Evolutionary conservation across 2,888 invertebrate species (phyloP).

Genomic region (Meghimatium bilineatum): DNA sequence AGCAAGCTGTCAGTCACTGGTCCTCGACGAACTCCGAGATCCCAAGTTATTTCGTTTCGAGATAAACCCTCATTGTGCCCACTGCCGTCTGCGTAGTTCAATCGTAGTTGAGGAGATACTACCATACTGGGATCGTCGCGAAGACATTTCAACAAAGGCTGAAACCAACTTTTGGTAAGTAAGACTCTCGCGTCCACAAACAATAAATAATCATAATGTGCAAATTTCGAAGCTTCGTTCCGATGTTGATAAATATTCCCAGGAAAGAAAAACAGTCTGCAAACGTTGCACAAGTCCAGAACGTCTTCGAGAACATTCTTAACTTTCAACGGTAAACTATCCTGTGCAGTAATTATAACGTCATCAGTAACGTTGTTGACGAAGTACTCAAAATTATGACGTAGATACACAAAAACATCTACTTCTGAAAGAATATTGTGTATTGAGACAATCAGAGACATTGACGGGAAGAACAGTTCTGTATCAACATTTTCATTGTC

Average conservation of each 20-base stretch:
- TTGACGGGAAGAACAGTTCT: neutral
- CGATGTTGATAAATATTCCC: conserved; percentile 42
- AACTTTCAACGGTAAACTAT: neutral
- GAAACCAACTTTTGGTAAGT: conserved; percentile 11
- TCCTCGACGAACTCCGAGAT: conserved; percentile 16
- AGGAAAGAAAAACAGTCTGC: conserved; percentile 24
- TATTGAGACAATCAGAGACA: conserved; percentile 23
- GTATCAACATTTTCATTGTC: neutral
- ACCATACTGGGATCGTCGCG: neutral
- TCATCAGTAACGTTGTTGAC: neutral
- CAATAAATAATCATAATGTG: conserved; percentile 4
- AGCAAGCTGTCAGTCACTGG: neutral
- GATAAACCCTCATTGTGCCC: conserved; percentile 21
- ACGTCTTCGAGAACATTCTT: conserved; percentile 12
- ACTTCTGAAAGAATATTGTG: neutral
- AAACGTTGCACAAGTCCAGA: conserved; percentile 17
- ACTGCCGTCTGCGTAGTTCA: neutral
- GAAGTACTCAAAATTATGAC: neutral
- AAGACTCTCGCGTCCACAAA: conserved; percentile 28
- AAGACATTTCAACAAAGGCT: neutral
- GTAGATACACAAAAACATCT: conserved; percentile 15
- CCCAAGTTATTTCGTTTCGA: conserved; percentile 28
- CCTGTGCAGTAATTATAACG: conserved; percentile 30
- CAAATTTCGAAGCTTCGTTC: conserved; percentile 27
- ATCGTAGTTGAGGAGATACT: conserved; percentile 33